phyloP scores from a whole-genome alignment of 2,888 invertebrate species.

The Hybos culiciformis region DNA sequence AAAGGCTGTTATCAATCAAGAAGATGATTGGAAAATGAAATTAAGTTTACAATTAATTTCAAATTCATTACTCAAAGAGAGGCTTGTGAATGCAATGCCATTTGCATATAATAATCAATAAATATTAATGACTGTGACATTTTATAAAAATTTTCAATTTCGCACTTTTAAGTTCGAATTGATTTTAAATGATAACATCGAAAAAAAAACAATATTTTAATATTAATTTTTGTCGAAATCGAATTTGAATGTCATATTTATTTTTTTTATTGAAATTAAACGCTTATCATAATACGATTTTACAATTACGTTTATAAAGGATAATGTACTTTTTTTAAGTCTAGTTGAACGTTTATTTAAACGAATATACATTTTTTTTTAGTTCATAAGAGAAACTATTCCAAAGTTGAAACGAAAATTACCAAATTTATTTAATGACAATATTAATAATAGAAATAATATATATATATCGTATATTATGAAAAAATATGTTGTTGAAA shows the following conservation, averaged over 20 bases:
- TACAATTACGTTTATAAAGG: no score
- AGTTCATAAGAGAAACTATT: no score
- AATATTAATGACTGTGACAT: conserved; percentile 13
- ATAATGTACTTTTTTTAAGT: no score
- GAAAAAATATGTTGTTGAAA: no score
- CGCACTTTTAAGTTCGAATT: neutral
- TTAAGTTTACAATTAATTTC: conserved; percentile 34
- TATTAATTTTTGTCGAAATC: conserved; percentile 9
- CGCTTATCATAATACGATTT: no score
- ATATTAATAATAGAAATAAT: no score
- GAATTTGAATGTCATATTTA: conserved; percentile 5
- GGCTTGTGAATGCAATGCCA: conserved; percentile 33
- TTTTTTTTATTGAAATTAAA: neutral
- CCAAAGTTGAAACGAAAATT: no score
- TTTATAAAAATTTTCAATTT: no score
- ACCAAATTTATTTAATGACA: no score
- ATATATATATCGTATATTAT: no score
- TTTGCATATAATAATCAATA: conserved; percentile 35
- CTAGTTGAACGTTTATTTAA: no score
- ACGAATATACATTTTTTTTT: no score
- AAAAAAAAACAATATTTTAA: conserved; percentile 11
- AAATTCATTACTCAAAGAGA: conserved; percentile 34
- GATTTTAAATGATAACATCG: neutral
- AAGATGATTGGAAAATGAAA: conserved; percentile 36
- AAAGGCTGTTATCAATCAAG: conserved; percentile 9